phyloP scores from a whole-genome alignment of 2,797 vertebrate species.

The Cryptoblepharus egeriae region DNA sequence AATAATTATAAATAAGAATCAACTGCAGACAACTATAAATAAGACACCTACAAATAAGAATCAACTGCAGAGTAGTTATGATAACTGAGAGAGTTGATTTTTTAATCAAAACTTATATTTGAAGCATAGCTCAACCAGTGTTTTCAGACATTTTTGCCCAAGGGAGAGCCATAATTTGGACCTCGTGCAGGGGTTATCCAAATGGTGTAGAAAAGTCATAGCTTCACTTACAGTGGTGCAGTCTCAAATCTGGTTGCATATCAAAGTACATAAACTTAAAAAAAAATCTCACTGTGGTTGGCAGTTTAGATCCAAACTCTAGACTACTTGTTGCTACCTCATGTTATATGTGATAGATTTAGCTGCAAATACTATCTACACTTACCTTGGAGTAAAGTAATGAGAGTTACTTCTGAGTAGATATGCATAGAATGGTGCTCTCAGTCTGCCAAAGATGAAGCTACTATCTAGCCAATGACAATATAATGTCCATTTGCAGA shows the following conservation, averaged over 20 bases:
- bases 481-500: background rate
- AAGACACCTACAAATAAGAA: constrained; percentile 13
- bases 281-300: background rate
- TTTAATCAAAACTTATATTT: background rate
- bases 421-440: too few species aligned
- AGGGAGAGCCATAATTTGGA: background rate
- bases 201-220: too few species aligned
- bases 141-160: background rate
- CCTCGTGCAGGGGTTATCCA: background rate
- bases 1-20: constrained; percentile 5
- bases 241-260: background rate
- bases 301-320: background rate
- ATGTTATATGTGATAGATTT: background rate
- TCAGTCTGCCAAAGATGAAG: background rate
- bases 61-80: background rate
- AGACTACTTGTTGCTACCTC: background rate
- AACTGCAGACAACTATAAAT: background rate
- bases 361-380: too few species aligned
- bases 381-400: too few species aligned
- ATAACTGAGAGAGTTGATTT: too few species aligned
- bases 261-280: background rate
- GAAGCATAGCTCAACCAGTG: background rate
- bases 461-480: background rate
- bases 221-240: background rate
- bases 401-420: too few species aligned